Evolutionary conservation across 2,888 invertebrate species (phyloP).

Genomic region (Bimastos eiseni): DNA sequence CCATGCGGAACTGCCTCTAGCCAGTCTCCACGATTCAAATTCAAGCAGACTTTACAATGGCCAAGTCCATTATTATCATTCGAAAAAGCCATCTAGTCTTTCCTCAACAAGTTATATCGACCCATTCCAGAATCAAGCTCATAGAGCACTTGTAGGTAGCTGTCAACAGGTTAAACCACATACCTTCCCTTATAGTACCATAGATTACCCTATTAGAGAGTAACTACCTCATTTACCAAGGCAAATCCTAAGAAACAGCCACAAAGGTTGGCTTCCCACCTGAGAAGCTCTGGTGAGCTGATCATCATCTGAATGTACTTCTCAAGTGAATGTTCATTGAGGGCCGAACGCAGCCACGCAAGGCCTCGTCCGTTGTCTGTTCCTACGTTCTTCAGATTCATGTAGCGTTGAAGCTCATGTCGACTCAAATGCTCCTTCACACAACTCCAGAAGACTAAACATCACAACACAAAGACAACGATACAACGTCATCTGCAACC

Average conservation of each 20-base stretch:
- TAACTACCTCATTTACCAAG: neutral
- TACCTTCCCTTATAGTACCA: neutral
- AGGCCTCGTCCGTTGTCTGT: slow-evolving; percentile 80
- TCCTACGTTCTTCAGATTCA: slow-evolving; percentile 70
- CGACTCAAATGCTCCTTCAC: slow-evolving; percentile 74
- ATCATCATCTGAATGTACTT: slow-evolving; percentile 70
- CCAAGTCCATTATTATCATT: neutral
- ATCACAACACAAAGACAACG: neutral
- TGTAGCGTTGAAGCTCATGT: slow-evolving; percentile 71
- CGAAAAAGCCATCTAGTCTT: neutral
- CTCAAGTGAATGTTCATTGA: slow-evolving; percentile 88
- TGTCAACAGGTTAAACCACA: neutral
- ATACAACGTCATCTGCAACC: neutral
- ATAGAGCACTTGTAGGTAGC: neutral
- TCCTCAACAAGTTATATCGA: neutral
- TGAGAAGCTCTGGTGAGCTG: slow-evolving; percentile 25
- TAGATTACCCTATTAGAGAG: neutral
- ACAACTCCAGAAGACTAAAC: slow-evolving; percentile 63
- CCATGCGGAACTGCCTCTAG: too few relatives aligned
- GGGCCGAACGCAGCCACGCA: slow-evolving; percentile 83
- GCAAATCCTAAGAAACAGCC: neutral
- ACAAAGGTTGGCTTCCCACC: neutral
- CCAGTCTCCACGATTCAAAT: too few relatives aligned
- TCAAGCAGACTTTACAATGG: too few relatives aligned
- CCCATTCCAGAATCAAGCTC: neutral